Conservation (phyloP, 2,797 vertebrate species). For the Coluber constrictor region DNA sequence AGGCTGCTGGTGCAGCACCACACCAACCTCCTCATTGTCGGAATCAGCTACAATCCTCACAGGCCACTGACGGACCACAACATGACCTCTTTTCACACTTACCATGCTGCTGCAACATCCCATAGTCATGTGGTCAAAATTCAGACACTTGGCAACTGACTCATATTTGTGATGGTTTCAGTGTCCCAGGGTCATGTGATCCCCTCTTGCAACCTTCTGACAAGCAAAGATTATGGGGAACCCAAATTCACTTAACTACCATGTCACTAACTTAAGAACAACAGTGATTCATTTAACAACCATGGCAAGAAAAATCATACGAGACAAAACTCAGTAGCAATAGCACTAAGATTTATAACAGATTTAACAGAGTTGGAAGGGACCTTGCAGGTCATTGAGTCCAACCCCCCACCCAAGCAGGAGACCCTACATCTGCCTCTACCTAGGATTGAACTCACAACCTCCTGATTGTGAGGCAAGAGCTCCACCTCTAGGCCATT, state of each 20-base stretch:
- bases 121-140: background rate
- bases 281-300: background rate
- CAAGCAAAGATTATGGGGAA: background rate
- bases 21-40: too few species aligned
- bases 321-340: background rate
- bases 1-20: too few species aligned
- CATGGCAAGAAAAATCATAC: background rate
- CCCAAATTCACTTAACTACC: background rate
- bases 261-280: background rate
- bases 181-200: background rate
- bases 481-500: too few species aligned
- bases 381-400: too few species aligned
- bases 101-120: background rate
- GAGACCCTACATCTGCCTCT: too few species aligned
- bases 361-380: too few species aligned
- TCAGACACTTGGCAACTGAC: background rate
- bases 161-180: background rate
- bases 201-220: background rate
- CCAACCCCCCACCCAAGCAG: too few species aligned
- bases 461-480: too few species aligned
- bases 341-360: too few species aligned
- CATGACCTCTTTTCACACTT: background rate
- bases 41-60: too few species aligned
- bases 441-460: too few species aligned
- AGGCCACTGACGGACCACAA: too few species aligned